Evolutionary conservation across 2,113 vertebrate species (phyloP).

Genomic region (Pardalotus punctatus): DNA sequence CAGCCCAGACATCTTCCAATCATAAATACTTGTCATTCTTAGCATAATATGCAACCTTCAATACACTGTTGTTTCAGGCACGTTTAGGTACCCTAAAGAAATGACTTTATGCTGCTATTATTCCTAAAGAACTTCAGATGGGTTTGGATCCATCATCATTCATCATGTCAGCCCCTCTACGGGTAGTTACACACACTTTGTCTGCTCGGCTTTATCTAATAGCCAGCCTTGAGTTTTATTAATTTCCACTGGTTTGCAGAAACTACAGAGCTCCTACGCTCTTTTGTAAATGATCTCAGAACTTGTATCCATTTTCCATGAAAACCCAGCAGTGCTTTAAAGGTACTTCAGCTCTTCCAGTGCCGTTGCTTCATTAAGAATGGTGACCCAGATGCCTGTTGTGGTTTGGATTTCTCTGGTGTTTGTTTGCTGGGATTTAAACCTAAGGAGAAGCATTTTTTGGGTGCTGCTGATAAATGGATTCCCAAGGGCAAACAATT

Average conservation of each 20-base stretch:
- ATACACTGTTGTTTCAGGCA: background rate
- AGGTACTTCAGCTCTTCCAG: background rate
- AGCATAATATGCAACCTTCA: background rate
- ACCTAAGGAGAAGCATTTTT: background rate
- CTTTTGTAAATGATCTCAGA: background rate
- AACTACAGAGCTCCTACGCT: background rate
- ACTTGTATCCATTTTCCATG: background rate
- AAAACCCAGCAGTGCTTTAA: background rate
- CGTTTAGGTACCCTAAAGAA: background rate
- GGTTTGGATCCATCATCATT: constrained; percentile 21
- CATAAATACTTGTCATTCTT: constrained; percentile 29
- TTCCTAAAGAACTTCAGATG: constrained; percentile 9
- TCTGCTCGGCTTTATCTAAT: constrained; percentile 1
- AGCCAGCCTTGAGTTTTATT: constrained; percentile 22
- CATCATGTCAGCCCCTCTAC: constrained; percentile 23
- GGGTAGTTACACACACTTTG: constrained; percentile 12
- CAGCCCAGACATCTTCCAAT: background rate
- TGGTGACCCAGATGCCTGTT: background rate
- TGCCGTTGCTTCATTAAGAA: background rate
- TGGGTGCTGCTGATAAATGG: background rate
- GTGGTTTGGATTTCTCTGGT: background rate
- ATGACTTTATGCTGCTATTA: background rate
- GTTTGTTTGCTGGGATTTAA: background rate
- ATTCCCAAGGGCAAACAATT: background rate
- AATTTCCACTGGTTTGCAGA: constrained; percentile 23